Evolutionary conservation across 1,140 invertebrate genomes (phyloP).

Genomic region (Hypothenemus hampei): DNA sequence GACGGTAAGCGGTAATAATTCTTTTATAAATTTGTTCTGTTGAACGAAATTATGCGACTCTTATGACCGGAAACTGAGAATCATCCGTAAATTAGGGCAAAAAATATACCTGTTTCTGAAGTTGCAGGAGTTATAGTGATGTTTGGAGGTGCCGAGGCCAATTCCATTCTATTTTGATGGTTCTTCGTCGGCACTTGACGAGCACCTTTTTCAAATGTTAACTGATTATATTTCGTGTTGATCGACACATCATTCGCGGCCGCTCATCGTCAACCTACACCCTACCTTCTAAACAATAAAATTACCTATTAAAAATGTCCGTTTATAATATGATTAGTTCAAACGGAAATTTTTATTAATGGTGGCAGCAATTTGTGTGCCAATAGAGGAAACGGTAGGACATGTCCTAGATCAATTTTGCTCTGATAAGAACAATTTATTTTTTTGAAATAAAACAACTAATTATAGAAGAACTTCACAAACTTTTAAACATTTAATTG

Average conservation of each 20-base stretch:
- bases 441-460: no score
- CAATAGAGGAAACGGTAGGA: slow-evolving; percentile 18
- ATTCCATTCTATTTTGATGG: no score
- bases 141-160: slow-evolving; percentile 6
- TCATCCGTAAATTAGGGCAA: neutral
- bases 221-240: slow-evolving; percentile 2
- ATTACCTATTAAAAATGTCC: slow-evolving; percentile 25
- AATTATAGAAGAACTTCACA: no score
- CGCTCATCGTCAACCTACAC: slow-evolving; percentile 18
- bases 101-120: slow-evolving; percentile 1
- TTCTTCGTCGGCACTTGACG: no score
- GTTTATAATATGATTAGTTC: slow-evolving; percentile 22
- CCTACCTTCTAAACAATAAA: slow-evolving; percentile 24
- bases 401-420: slow-evolving; percentile 20
- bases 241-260: neutral
- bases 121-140: slow-evolving; percentile 3
- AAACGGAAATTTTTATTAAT: slow-evolving; percentile 24
- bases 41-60: no score
- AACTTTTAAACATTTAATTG: no score
- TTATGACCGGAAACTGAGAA: no score
- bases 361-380: slow-evolving; percentile 17
- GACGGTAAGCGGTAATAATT: no score
- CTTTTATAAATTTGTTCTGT: no score
- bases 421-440: no score
- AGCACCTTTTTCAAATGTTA: no score